These are phyloP conservation scores for Nibea albiflora DNA, from an alignment of 2,113 vertebrate species.

Conservation along the genomic window DNA sequence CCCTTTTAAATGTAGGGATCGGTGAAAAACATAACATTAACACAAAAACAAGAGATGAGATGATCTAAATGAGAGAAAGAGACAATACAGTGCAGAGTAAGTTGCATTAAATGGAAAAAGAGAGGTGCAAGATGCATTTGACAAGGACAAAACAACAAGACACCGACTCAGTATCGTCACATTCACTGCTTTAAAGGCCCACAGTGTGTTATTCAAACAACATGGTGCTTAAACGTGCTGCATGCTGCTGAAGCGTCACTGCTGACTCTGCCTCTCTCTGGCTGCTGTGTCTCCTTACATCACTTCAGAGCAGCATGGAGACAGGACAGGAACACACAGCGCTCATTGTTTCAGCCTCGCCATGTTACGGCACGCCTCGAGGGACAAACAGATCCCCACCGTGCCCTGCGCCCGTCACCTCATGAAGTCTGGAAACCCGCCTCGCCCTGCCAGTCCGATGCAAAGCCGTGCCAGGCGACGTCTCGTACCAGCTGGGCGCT, in stretches of 20 bases:
- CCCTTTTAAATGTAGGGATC: not conserved
- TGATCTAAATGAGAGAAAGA: not conserved
- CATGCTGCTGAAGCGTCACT: not conserved
- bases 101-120: too few species aligned
- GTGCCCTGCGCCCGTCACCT: constrained; percentile 15
- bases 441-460: constrained; percentile 25
- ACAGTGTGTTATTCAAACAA: not conserved
- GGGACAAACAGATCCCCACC: constrained; percentile 17
- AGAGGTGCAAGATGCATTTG: not conserved
- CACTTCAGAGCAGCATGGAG: constrained; percentile 46
- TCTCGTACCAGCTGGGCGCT: constrained; percentile 55
- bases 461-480: constrained; percentile 28
- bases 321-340: constrained; percentile 57
- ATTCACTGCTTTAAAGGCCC: not conserved
- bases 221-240: not conserved
- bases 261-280: constrained; percentile 16
- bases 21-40: not conserved
- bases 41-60: too few species aligned
- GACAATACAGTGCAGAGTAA: too few species aligned
- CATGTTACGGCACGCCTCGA: constrained; percentile 14
- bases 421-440: constrained; percentile 37
- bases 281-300: constrained; percentile 33
- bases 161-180: too few species aligned
- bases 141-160: not conserved
- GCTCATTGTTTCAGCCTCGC: constrained; percentile 46